Conservation (phyloP, 2,113 vertebrate species). For the Bolborhynchus lineola region DNA sequence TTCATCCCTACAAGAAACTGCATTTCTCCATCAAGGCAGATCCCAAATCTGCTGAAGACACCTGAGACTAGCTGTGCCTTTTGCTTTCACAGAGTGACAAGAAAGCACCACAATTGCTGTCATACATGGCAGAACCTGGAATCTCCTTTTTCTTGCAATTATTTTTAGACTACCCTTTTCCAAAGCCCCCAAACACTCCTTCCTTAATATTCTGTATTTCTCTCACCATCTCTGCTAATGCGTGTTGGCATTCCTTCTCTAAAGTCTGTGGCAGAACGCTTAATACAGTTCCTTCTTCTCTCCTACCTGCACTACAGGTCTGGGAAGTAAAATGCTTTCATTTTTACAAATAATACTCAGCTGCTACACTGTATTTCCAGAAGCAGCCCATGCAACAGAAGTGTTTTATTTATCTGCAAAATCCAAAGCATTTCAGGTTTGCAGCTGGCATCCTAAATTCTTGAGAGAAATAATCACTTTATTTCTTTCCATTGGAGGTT, state of each 20-base stretch:
- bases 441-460: neutral
- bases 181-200: rapidly evolving
- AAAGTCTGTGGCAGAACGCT: neutral
- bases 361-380: neutral
- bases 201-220: rapidly evolving
- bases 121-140: neutral
- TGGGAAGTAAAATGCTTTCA: neutral
- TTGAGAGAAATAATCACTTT: neutral
- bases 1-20: neutral
- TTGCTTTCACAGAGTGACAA: neutral
- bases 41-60: rapidly evolving
- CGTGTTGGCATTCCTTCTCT: rapidly evolving
- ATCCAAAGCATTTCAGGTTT: neutral
- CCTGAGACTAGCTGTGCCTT: neutral
- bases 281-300: neutral
- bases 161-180: neutral
- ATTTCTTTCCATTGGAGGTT: neutral
- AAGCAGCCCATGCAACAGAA: neutral
- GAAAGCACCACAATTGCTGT: rapidly evolving
- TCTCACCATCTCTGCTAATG: neutral
- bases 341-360: neutral
- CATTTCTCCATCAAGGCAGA: neutral
- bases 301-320: neutral
- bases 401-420: neutral
- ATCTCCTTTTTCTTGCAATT: neutral